Percentiles rank a stretch among this genome's conserved stretches.
phyloP scores from a whole-genome alignment of 1,140 invertebrate genomes.

The Drosophila fuyamai region DNA sequence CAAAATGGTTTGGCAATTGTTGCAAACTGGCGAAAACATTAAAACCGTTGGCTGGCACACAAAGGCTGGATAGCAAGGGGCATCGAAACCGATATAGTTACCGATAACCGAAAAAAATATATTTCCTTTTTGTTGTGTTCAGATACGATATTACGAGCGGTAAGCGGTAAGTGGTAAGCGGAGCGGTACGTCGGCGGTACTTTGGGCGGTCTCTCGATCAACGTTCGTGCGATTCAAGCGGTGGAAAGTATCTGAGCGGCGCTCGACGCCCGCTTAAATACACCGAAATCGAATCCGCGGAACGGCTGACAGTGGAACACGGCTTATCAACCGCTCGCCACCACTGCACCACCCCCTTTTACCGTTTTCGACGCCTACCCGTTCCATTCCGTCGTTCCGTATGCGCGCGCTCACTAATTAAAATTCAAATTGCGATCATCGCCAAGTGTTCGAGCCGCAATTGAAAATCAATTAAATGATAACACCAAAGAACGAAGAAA shows the following conservation, averaged over 20 bases:
- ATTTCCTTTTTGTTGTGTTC: slow-evolving; percentile 1
- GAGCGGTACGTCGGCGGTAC: neutral
- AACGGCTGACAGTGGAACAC: slow-evolving; percentile 54
- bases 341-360: neutral
- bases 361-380: neutral
- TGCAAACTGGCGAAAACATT: slow-evolving; percentile 56
- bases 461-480: slow-evolving; percentile 49
- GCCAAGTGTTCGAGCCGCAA: slow-evolving; percentile 30
- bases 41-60: slow-evolving; percentile 37
- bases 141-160: slow-evolving; percentile 23
- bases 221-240: slow-evolving; percentile 59
- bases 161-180: neutral
- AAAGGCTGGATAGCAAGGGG: slow-evolving; percentile 6
- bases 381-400: slow-evolving; percentile 3
- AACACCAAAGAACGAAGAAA: slow-evolving; percentile 4
- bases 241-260: slow-evolving; percentile 74
- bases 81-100: slow-evolving; percentile 10
- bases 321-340: slow-evolving; percentile 26
- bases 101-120: neutral
- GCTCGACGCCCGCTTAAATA: slow-evolving; percentile 73
- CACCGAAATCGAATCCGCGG: slow-evolving; percentile 36
- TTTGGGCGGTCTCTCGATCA: slow-evolving; percentile 9
- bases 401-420: slow-evolving; percentile 30
- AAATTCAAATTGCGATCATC: slow-evolving; percentile 56
- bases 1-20: slow-evolving; percentile 24